phyloP scores from a whole-genome alignment of 2,113 vertebrate species.

The pig (Sus scrofa) region T2T-Sscrofa CM000822.6:67763001-67763500 shows the following conservation, averaged over 20 bases:
- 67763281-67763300: neutral
- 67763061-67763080: neutral
- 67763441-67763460: neutral
- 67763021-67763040: no score
- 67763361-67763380: neutral
- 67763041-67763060: no score
- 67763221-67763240: neutral
- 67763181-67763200: neutral
- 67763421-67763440: neutral
- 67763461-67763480: neutral
- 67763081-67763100: neutral
- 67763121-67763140: neutral
- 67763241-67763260: neutral
- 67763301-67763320: neutral
- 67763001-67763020: no score
- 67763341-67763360: neutral
- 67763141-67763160: neutral
- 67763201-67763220: neutral
- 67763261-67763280: neutral
- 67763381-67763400: neutral
- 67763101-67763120: neutral
- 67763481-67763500: neutral
- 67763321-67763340: neutral
- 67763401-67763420: neutral
- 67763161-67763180: neutral